phyloP scores from a whole-genome alignment of 2,797 vertebrate species.

The Notolepis coatsorum region DNA sequence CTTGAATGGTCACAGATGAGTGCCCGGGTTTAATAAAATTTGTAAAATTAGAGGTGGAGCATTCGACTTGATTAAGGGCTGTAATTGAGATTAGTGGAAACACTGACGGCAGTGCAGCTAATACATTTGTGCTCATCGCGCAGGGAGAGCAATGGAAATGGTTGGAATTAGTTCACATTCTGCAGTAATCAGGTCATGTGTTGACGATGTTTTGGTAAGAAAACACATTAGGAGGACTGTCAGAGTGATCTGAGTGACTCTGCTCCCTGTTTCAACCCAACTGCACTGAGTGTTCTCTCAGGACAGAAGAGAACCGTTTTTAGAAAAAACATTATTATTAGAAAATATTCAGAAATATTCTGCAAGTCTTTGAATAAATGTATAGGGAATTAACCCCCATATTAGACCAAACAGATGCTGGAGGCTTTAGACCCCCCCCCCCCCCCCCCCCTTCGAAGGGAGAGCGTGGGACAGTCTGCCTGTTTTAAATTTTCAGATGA shows the following conservation, averaged over 20 bases:
- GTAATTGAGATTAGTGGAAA: conserved; percentile 56
- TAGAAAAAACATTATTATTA: no score
- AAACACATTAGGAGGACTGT: conserved; percentile 22
- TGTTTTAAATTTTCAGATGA: no score
- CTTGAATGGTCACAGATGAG: conserved; percentile 61
- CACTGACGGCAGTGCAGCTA: conserved; percentile 37
- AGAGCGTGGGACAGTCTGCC: no score
- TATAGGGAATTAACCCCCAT: no score
- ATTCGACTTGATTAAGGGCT: conserved; percentile 39
- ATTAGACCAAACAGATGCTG: no score
- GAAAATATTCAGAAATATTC: no score
- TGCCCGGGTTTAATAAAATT: conserved; percentile 30
- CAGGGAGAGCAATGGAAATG: conserved; percentile 47
- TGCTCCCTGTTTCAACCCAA: no score
- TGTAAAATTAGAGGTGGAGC: conserved; percentile 39
- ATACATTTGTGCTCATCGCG: conserved; percentile 37
- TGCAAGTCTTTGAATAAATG: no score
- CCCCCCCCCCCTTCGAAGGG: no score
- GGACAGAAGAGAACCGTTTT: no score
- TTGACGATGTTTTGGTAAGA: conserved; percentile 22
- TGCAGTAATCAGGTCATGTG: conserved; percentile 14
- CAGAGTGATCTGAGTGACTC: background rate
- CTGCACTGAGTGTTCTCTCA: no score
- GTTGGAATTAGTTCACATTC: conserved; percentile 31
- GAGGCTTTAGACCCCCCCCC: no score